Percentiles rank a stretch among this genome's conserved stretches.
These are phyloP conservation scores for Torymus texanus DNA, from an alignment of 2,888 invertebrate species.

Conservation along the genomic window DNA sequence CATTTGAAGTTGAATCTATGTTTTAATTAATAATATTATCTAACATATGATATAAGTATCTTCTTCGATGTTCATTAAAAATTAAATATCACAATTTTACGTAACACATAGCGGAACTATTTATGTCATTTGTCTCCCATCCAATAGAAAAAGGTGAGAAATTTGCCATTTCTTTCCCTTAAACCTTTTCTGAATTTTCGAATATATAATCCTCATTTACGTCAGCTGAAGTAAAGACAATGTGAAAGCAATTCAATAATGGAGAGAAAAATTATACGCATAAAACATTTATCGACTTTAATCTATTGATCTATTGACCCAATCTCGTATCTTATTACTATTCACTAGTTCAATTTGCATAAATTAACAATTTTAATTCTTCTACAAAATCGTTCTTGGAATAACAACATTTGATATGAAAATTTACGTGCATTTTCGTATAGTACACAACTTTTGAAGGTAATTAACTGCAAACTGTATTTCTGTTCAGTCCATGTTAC, in stretches of 20 bases:
- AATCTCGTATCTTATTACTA: conserved; percentile 7
- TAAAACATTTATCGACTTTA: conserved; percentile 28
- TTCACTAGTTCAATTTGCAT: background rate
- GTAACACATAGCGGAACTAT: too few relatives aligned
- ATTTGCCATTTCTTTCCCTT: too few relatives aligned
- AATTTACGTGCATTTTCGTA: background rate
- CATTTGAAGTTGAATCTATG: too few relatives aligned
- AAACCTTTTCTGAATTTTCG: too few relatives aligned
- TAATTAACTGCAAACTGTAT: too few relatives aligned
- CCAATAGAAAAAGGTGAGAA: too few relatives aligned
- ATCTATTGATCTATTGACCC: conserved; percentile 25
- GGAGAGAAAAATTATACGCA: conserved; percentile 15
- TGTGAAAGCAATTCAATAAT: conserved; percentile 4
- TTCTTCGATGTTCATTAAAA: too few relatives aligned
- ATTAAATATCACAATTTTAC: too few relatives aligned
- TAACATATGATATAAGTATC: too few relatives aligned
- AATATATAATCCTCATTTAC: background rate
- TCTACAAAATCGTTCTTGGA: background rate
- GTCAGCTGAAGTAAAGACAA: conserved; percentile 4
- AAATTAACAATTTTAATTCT: background rate
- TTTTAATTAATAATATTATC: too few relatives aligned
- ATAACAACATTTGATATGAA: background rate
- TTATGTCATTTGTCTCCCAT: too few relatives aligned
- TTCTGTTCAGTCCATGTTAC: too few relatives aligned
- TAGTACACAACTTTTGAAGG: background rate